These are phyloP conservation scores for Butorides virescens DNA, from an alignment of 2,113 vertebrate genomes.

Conservation along the genomic window DNA sequence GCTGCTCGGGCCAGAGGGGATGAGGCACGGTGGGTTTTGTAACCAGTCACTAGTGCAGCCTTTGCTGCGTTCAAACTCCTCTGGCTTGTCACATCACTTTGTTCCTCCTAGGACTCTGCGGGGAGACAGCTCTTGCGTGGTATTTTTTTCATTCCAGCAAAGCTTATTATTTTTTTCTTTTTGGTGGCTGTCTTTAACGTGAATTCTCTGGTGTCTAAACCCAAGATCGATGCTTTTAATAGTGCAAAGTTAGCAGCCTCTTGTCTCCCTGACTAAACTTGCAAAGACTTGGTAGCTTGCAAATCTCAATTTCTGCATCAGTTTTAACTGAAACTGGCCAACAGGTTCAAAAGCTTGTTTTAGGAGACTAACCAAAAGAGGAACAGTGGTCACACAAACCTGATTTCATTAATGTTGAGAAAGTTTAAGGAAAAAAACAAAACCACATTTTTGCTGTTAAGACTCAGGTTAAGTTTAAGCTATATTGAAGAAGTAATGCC, in stretches of 20 bases:
- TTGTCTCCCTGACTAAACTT: neutral
- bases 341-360: neutral
- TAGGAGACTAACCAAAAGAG: neutral
- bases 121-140: fast-evolving
- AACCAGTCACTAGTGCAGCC: neutral
- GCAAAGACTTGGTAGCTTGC: neutral
- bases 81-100: neutral
- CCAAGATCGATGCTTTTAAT: fast-evolving
- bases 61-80: neutral
- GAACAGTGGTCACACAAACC: neutral
- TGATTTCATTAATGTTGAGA: neutral
- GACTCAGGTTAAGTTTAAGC: neutral
- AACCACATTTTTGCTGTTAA: neutral
- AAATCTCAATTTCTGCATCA: neutral
- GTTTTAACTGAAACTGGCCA: neutral
- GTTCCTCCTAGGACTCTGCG: neutral
- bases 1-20: neutral
- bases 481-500: neutral
- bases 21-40: neutral
- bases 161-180: neutral
- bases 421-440: neutral
- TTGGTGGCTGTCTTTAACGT: neutral
- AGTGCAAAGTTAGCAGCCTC: neutral
- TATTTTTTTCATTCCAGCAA: neutral
- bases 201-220: neutral